A percentile compares a stretch with the other conserved stretches of the same genome.
phyloP scores from a whole-genome alignment of 2,888 invertebrate genomes.

The Neelides folsomi region DNA sequence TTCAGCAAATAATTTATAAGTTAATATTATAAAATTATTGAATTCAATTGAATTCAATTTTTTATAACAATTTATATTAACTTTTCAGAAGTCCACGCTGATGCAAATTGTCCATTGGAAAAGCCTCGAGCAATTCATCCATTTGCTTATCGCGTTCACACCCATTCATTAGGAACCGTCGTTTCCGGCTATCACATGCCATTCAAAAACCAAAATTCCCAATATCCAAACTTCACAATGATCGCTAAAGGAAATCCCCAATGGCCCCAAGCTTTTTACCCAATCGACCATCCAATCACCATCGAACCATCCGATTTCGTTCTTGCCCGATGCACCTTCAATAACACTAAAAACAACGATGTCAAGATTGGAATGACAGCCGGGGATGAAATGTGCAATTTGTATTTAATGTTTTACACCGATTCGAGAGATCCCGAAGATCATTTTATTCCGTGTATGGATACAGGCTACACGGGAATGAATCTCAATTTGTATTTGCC shows the following conservation, averaged over 20 bases:
- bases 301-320: constrained; percentile 40
- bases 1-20: no score
- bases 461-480: constrained; percentile 21
- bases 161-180: constrained; percentile 42
- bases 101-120: constrained; percentile 41
- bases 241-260: constrained; percentile 45
- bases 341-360: constrained; percentile 37
- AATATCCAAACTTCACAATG: constrained; percentile 8
- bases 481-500: constrained; percentile 36
- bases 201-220: constrained; percentile 36
- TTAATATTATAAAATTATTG: no score
- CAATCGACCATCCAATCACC: constrained; percentile 36
- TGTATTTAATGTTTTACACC: constrained; percentile 43
- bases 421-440: constrained; percentile 33
- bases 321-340: constrained; percentile 45
- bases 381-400: constrained; percentile 44
- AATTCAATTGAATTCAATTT: neutral
- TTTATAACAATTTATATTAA: constrained; percentile 5
- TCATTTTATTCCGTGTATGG: constrained; percentile 27
- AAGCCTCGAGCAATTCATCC: constrained; percentile 38
- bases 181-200: constrained; percentile 38
- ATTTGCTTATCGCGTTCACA: constrained; percentile 46
- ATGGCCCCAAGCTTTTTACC: constrained; percentile 50
- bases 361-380: constrained; percentile 38
- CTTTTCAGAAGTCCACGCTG: constrained; percentile 39